Conservation (phyloP, 1,140 invertebrate genomes). For the Anoplophora glabripennis region DNA sequence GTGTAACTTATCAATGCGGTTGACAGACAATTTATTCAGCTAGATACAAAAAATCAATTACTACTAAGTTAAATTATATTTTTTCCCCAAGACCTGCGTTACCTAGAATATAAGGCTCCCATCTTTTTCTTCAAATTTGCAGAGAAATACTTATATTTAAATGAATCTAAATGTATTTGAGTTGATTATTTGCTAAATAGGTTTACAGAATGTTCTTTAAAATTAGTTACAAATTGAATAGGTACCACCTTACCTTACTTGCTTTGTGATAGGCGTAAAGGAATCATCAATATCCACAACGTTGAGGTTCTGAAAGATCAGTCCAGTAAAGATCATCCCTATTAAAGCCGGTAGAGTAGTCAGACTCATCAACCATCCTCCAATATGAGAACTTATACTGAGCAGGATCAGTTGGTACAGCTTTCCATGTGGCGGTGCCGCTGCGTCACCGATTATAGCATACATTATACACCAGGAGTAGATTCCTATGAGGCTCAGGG, state of each 20-base stretch:
- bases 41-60: no score
- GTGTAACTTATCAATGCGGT: no score
- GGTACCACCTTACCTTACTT: slow-evolving; percentile 69
- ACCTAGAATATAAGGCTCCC: no score
- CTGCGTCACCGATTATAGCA: slow-evolving; percentile 56
- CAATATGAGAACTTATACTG: slow-evolving; percentile 73
- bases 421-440: slow-evolving; percentile 71
- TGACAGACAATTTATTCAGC: no score
- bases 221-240: no score
- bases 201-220: no score
- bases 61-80: no score
- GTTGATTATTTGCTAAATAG: no score
- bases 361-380: slow-evolving; percentile 72
- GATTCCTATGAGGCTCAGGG: slow-evolving; percentile 62
- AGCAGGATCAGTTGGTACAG: slow-evolving; percentile 75
- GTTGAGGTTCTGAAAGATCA: slow-evolving; percentile 73
- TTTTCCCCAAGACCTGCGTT: no score
- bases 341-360: slow-evolving; percentile 81
- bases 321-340: slow-evolving; percentile 81
- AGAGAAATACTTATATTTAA: no score
- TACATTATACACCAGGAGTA: slow-evolving; percentile 74
- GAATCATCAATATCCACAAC: slow-evolving; percentile 65
- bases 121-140: no score
- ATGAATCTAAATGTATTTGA: no score
- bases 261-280: slow-evolving; percentile 60